Percentiles rank a stretch among this genome's conserved stretches.
phyloP scores from a whole-genome alignment of 2,888 invertebrate genomes.

The Argyresthia goedartella region DNA sequence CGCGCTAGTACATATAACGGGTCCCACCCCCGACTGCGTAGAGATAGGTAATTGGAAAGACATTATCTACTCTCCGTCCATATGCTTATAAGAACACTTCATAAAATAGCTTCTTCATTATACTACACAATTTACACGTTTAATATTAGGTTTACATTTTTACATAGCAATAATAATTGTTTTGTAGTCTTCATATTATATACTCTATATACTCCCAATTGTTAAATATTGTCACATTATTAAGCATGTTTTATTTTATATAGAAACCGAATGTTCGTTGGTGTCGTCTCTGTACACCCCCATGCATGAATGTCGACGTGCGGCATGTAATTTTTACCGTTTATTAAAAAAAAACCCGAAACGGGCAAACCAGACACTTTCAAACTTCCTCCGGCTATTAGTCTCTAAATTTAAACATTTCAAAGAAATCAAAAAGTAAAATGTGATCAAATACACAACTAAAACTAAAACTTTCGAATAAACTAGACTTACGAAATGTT shows the following conservation, averaged over 20 bases:
- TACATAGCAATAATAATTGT: slow-evolving; percentile 67
- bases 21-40: slow-evolving; percentile 2
- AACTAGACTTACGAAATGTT: slow-evolving; percentile 43
- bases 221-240: slow-evolving; percentile 69
- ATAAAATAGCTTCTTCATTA: slow-evolving; percentile 63
- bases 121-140: slow-evolving; percentile 69
- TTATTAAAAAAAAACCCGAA: too few relatives aligned
- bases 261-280: slow-evolving; percentile 44
- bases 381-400: background rate
- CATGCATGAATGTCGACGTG: too few relatives aligned
- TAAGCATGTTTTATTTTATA: slow-evolving; percentile 41
- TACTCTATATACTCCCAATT: slow-evolving; percentile 60
- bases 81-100: slow-evolving; percentile 68
- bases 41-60: slow-evolving; percentile 24
- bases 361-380: background rate
- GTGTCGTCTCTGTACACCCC: slow-evolving; percentile 26
- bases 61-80: slow-evolving; percentile 34
- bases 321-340: background rate
- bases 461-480: slow-evolving; percentile 34
- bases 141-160: slow-evolving; percentile 64
- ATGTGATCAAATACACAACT: slow-evolving; percentile 42
- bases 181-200: slow-evolving; percentile 60
- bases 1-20: too few relatives aligned
- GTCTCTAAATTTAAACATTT: background rate
- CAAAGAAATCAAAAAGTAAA: slow-evolving; percentile 22